A percentile compares a stretch with the other conserved stretches of the same genome.
Evolutionary conservation across 2,888 invertebrate genomes (phyloP).

Genomic region (Caenorhabditis panamensis): DNA sequence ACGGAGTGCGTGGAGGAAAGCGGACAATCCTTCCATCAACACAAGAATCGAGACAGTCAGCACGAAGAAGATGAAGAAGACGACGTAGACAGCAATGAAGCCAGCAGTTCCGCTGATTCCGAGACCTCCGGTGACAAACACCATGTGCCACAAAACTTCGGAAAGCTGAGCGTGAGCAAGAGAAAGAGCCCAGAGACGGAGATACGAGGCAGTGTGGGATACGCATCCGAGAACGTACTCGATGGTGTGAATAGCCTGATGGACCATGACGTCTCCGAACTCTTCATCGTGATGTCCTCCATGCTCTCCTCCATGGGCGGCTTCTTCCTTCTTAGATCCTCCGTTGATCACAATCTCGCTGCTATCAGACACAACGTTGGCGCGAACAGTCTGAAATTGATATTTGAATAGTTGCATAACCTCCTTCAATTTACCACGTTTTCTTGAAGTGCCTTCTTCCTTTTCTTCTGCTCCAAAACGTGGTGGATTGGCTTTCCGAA

Average conservation of each 20-base stretch:
- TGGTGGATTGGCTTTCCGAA: constrained; percentile 80
- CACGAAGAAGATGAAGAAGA: constrained; percentile 93
- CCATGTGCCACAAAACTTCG: constrained; percentile 81
- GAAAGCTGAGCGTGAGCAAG: constrained; percentile 80
- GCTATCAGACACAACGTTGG: constrained; percentile 79
- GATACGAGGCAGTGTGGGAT: constrained; percentile 91
- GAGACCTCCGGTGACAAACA: constrained; percentile 72
- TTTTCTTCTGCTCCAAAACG: constrained; percentile 77
- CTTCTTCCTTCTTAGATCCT: constrained; percentile 63
- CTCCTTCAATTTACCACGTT: constrained; percentile 66
- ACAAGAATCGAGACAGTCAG: constrained; percentile 96
- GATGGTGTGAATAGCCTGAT: constrained; percentile 84
- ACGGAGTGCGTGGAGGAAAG: constrained; percentile 88
- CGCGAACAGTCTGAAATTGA: constrained; percentile 75
- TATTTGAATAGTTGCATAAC: background rate
- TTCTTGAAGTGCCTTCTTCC: constrained; percentile 72
- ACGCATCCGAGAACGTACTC: constrained; percentile 98
- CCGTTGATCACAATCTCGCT: constrained; percentile 79
- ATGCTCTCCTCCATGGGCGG: constrained; percentile 40
- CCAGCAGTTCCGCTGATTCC: constrained; percentile 58
- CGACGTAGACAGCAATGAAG: constrained; percentile 67
- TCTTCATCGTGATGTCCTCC: constrained; percentile 61
- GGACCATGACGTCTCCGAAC: constrained; percentile 91
- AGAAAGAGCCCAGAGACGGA: constrained; percentile 80
- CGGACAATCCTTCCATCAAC: constrained; percentile 98